Percentiles rank a stretch among this genome's conserved stretches.
These are phyloP conservation scores for Aphis craccivora DNA, from an alignment of 1,140 invertebrate genomes.

Conservation along the genomic window DNA sequence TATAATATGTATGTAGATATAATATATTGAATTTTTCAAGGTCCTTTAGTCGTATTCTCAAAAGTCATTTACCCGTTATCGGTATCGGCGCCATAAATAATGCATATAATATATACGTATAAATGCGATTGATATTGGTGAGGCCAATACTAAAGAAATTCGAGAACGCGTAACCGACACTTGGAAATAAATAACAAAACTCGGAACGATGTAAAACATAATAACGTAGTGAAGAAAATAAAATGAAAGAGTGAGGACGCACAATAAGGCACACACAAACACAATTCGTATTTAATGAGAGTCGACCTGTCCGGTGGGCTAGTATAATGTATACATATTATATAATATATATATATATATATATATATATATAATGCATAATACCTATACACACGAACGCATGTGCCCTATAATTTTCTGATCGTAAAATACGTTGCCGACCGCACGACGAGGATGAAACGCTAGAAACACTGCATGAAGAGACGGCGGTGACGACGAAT, in stretches of 20 bases:
- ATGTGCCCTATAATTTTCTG: slow-evolving; percentile 5
- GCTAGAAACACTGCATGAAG: neutral
- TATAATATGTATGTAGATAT: neutral
- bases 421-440: slow-evolving; percentile 8
- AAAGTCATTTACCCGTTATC: slow-evolving; percentile 15
- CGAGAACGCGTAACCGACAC: neutral
- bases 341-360: no score
- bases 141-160: neutral
- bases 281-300: slow-evolving; percentile 10
- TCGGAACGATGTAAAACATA: neutral
- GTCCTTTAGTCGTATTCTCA: neutral
- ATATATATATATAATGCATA: neutral
- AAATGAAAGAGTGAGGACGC: neutral
- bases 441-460: neutral
- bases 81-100: neutral
- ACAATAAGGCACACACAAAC: neutral
- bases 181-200: neutral
- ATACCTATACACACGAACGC: neutral
- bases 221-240: slow-evolving; percentile 5
- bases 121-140: neutral
- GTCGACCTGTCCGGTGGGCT: neutral
- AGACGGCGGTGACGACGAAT: neutral
- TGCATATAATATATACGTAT: neutral
- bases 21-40: neutral
- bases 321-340: neutral